These are phyloP conservation scores for Toxonevra muliebris DNA, from an alignment of 2,888 invertebrate genomes.

Conservation along the genomic window DNA sequence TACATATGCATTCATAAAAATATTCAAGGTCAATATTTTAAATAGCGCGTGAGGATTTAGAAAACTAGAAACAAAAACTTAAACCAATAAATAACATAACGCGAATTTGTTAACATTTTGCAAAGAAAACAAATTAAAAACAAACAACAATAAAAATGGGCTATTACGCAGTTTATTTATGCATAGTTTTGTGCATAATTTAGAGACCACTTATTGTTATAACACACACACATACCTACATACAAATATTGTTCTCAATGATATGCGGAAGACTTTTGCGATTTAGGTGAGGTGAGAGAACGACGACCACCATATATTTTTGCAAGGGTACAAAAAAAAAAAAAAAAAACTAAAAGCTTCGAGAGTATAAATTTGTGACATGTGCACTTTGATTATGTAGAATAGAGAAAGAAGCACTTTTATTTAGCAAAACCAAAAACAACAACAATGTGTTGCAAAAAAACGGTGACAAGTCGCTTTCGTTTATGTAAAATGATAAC, in stretches of 20 bases:
- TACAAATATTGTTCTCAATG: background rate
- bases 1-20: too few relatives aligned
- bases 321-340: too few relatives aligned
- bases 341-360: background rate
- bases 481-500: background rate
- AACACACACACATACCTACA: too few relatives aligned
- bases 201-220: background rate
- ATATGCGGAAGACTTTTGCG: constrained; percentile 12
- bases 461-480: too few relatives aligned
- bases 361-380: background rate
- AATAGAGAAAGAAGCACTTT: background rate
- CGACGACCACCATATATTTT: too few relatives aligned
- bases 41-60: background rate
- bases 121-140: background rate
- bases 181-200: constrained; percentile 2
- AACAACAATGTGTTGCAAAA: too few relatives aligned
- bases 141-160: background rate
- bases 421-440: background rate
- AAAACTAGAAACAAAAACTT: background rate
- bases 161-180: constrained; percentile 11
- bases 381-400: background rate
- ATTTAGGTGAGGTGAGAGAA: too few relatives aligned
- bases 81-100: background rate
- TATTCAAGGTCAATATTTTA: too few relatives aligned
- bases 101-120: constrained; percentile 10